Evolutionary conservation across 53 echinoderm and acorn worm species (phyloP).

Genomic region (Patiria pectinifera): DNA sequence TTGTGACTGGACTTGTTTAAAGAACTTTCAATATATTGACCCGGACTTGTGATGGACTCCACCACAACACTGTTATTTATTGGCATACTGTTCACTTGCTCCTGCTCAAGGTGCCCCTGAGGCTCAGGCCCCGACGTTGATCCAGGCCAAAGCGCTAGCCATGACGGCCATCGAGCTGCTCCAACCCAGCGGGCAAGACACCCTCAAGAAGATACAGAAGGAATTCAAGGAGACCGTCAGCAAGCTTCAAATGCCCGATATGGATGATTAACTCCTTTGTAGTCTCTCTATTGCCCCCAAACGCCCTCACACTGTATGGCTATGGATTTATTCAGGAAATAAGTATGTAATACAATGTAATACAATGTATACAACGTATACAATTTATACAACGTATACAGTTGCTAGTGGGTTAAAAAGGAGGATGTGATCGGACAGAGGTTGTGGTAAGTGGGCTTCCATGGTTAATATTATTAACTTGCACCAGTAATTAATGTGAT

Average conservation of each 20-base stretch:
- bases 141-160: slow-evolving; percentile 94
- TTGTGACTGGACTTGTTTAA: no score
- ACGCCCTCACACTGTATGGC: no score
- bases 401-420: no score
- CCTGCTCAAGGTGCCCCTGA: slow-evolving; percentile 70
- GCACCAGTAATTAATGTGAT: background rate
- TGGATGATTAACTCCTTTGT: background rate
- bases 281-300: no score
- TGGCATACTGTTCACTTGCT: background rate
- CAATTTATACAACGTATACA: no score
- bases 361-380: no score
- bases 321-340: no score
- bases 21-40: no score
- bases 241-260: slow-evolving; percentile 38
- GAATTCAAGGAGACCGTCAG: slow-evolving; percentile 72
- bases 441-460: background rate
- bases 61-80: background rate
- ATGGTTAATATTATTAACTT: background rate
- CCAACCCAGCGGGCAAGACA: slow-evolving; percentile 70
- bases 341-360: no score
- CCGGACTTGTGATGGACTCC: no score
- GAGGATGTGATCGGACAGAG: no score
- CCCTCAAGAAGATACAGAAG: slow-evolving; percentile 69
- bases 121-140: slow-evolving; percentile 86
- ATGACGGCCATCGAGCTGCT: slow-evolving; percentile 85